A percentile compares a stretch with the other conserved stretches of the same genome.
Conservation (phyloP, 2,888 invertebrate species). For the Allygus modestus region DNA sequence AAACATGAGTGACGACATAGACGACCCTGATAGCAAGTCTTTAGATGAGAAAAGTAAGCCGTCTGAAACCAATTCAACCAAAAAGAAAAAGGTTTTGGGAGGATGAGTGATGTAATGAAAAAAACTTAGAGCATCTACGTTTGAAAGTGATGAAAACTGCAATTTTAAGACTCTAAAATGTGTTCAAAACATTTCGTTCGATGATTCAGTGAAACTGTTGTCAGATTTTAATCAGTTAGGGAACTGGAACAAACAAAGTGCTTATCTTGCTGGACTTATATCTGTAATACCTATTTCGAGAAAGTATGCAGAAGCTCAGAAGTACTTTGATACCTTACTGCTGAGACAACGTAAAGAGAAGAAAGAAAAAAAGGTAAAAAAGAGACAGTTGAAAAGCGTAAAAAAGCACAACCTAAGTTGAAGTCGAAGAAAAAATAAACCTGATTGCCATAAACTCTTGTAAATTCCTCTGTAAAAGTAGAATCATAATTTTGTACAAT, state of each 20-base stretch:
- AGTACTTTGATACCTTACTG: slow-evolving; percentile 36
- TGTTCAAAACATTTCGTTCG: no score
- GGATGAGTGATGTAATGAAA: no score
- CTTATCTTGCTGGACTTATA: no score
- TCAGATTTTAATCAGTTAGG: no score
- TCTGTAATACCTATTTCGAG: neutral
- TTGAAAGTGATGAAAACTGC: neutral
- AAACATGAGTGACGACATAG: slow-evolving; percentile 40
- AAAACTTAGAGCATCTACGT: no score
- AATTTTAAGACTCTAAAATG: no score
- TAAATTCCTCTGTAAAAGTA: neutral
- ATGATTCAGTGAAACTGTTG: no score
- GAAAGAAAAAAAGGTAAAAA: slow-evolving; percentile 23
- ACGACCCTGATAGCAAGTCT: slow-evolving; percentile 42
- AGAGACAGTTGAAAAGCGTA: slow-evolving; percentile 24
- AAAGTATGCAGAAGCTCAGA: slow-evolving; percentile 4
- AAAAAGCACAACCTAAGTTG: slow-evolving; percentile 1
- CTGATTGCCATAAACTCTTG: slow-evolving; percentile 15
- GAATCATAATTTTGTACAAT: neutral
- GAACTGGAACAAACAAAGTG: no score
- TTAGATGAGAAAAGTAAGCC: slow-evolving; percentile 25
- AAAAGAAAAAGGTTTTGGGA: slow-evolving; percentile 37
- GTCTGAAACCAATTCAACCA: slow-evolving; percentile 32
- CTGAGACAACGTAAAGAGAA: slow-evolving; percentile 17
- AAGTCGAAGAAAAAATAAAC: slow-evolving; percentile 31